Evolutionary conservation across 1,140 invertebrate genomes (phyloP), one percentile per base, ranked within the genome.

Genomic region (Marisa cornuarietis): DNA sequence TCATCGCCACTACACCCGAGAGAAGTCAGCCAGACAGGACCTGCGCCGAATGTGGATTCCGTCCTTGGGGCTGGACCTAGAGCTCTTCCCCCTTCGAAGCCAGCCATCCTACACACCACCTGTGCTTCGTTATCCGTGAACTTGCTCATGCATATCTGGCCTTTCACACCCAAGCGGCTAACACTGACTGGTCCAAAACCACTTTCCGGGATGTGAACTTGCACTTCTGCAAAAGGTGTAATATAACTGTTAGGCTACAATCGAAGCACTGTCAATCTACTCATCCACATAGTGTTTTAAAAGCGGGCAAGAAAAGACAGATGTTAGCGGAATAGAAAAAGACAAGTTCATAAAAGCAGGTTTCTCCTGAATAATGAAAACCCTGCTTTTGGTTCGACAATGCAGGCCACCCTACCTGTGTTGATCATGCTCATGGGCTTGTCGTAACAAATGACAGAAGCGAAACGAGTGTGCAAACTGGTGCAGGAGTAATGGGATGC

Each of bases 101-200:
- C 83, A 52, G 76, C 62, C 76, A 81, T 81, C 20, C 75, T 65
- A 66, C 86, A 87, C 0, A 81, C 84, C 2, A 88, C 85, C 80
- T 91, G 91, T 0, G 94, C 95, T 16, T 94, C 92, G 71, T 92
- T 91, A n/a, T 92, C 88, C 13, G 65, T 78, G 68, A 66, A 63
- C 14, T 24, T 42, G 52, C 73, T 73, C 18, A 61, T 94, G 86
- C 95, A 96, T 18, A 95, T 91, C 5, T 94, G 95, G 1, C 95
- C 95, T 95, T 95, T 95, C 6, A 94, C 92, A 9, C 94, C 95
- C 81, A 93, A 92, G 84, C 94, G 93, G 79, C 92, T 91, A 0
- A 96, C 92, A 90, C 96, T 95, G 0, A 96, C 90, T 66, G 94
- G 90, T 3, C 95, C 95, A 88, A 94, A 93, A 4, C 83, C 92